Conservation (phyloP, 2,888 invertebrate genomes). For the Zhuqinia jingwanae region DNA sequence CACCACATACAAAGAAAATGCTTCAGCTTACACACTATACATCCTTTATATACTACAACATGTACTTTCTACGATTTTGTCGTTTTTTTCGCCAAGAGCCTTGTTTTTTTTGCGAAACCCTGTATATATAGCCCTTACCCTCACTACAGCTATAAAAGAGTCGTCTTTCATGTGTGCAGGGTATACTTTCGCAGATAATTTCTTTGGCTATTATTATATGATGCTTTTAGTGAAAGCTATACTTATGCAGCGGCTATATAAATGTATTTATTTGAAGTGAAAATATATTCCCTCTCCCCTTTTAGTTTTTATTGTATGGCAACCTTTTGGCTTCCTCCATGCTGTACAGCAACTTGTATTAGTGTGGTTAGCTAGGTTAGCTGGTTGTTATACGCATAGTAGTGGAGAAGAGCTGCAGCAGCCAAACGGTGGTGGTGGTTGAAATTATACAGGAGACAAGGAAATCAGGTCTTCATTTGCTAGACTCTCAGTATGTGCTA, state of each 20-base stretch:
- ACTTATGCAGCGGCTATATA: not conserved
- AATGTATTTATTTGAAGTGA: not conserved
- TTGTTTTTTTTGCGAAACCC: constrained; percentile 6
- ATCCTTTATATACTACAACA: too few relatives aligned
- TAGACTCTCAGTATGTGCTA: constrained; percentile 55
- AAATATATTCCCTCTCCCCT: not conserved
- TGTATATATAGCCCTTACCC: not conserved
- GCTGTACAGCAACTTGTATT: constrained; percentile 35
- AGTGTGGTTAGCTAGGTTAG: constrained; percentile 34
- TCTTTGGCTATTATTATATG: constrained; percentile 26
- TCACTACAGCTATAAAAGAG: not conserved
- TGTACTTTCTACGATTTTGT: not conserved
- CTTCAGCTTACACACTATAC: not conserved
- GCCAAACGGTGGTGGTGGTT: constrained; percentile 39
- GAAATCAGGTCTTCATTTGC: constrained; percentile 67
- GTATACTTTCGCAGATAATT: constrained; percentile 32
- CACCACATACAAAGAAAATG: not conserved
- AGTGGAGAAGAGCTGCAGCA: constrained; percentile 38
- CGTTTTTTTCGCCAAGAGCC: not conserved
- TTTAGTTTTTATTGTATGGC: constrained; percentile 31
- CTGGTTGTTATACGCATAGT: constrained; percentile 22
- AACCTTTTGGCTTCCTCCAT: constrained; percentile 56
- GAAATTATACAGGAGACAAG: constrained; percentile 64
- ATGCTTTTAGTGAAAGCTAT: not conserved
- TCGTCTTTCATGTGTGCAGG: not conserved